Evolutionary conservation across 2,113 vertebrate genomes (phyloP), one percentile per base, ranked within the genome.

Genomic region (Ploceus nigricollis): DNA sequence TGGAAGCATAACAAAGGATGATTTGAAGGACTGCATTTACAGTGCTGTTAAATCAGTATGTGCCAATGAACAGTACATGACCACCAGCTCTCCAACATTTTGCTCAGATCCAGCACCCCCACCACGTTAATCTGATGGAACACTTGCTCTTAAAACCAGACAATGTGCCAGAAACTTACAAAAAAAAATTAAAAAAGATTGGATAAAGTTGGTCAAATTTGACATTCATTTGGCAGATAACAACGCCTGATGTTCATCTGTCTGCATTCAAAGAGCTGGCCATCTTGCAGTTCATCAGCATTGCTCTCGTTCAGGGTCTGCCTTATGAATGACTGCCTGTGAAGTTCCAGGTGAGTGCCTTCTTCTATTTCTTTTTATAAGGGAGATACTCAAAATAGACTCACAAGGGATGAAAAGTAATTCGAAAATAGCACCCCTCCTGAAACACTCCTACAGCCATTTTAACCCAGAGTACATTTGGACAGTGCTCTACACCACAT

Each of bases 1-100:
- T 82, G 54, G 33, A 28, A 48, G 68, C 17, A 42, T 24, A 79
- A 82, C 61, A 57, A 66, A 66, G 30, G 40, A 42, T 63, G 11
- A 90, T 63, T 57, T 58, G n/a, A 85, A 82, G 30, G 44, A 47
- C 42, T 57, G 50, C 17, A 24, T 70, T 91, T 79, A 66, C 20
- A 57, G 9, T 33, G 39, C 47, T 76, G 23, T 50, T 85, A 75
- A 50, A 73, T 51, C 33, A 56, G 14, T 39, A 42, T 45, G 33
- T 25, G 30, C 23, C 31, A 48, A 37, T 27, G 57, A 82, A 33
- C 5, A 58, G 11, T 22, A n/a, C 0, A 0, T 35, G 14, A 66
- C n/a, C 57, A 86, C 8, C n/a, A 86, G 48, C 21, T 68, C 39
- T 68, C 33, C 16, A 40, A 40, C 17, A 14, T 22, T 63, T 61